Conservation (phyloP, 2,888 invertebrate species). For the Hydrotaea cyrtoneurina region DNA sequence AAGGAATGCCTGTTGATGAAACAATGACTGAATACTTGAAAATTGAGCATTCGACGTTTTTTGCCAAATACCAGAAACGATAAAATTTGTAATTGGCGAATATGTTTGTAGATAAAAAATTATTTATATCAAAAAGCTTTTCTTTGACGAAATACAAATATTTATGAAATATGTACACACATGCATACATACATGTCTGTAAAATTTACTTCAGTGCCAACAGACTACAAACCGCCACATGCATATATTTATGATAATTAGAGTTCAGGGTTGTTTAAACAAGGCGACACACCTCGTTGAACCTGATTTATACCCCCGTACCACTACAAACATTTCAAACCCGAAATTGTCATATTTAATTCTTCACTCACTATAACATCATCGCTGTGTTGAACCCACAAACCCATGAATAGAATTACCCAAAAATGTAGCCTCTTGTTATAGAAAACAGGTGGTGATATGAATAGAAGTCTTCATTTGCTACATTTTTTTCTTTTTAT, state of each 20-base stretch:
- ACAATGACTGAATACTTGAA: too few species aligned
- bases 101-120: too few species aligned
- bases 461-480: neutral
- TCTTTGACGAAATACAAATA: too few species aligned
- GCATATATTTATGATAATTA: neutral
- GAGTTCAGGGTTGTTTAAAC: conserved; percentile 13
- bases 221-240: too few species aligned
- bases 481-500: too few species aligned
- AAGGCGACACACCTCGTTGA: neutral
- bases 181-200: neutral
- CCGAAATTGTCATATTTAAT: neutral
- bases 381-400: neutral
- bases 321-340: neutral
- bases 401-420: neutral
- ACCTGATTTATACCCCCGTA: neutral
- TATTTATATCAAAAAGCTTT: too few species aligned
- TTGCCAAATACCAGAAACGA: neutral
- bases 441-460: neutral
- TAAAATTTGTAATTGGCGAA: neutral
- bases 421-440: neutral
- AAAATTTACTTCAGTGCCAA: neutral
- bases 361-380: neutral
- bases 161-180: neutral
- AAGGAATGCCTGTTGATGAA: neutral
- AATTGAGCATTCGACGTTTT: neutral